A percentile compares a stretch with the other conserved stretches of the same genome.
phyloP scores from a whole-genome alignment of 2,113 vertebrate species.

The Maccullochella peelii region DNA sequence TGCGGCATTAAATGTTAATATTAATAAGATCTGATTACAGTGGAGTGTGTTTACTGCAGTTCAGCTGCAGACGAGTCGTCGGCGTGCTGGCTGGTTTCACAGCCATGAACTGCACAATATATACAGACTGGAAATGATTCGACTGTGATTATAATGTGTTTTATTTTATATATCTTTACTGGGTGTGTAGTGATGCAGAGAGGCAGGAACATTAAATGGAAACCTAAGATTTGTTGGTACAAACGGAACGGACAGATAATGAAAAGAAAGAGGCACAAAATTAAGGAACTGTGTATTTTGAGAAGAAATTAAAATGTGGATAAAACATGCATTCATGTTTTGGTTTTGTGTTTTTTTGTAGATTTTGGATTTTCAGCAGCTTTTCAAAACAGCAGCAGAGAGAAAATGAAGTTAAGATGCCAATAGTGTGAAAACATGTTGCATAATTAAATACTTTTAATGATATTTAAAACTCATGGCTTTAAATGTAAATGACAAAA shows the following conservation, averaged over 20 bases:
- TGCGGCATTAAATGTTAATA: constrained; percentile 3
- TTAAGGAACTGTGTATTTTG: background rate
- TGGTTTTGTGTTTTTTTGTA: background rate
- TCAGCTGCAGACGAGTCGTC: constrained; percentile 4
- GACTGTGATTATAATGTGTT: background rate
- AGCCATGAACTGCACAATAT: background rate
- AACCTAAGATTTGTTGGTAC: background rate
- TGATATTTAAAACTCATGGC: background rate
- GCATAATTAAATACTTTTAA: background rate
- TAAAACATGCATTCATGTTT: background rate
- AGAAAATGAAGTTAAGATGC: background rate
- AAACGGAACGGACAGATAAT: background rate
- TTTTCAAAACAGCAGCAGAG: background rate
- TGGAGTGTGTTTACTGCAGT: constrained; percentile 11
- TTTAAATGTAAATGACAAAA: background rate
- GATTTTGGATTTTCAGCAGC: background rate
- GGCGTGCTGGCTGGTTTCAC: background rate
- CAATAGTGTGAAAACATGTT: background rate
- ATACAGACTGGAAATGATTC: constrained; percentile 22
- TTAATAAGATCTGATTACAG: constrained; percentile 26
- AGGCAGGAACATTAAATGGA: background rate
- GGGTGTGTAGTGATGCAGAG: constrained; percentile 3
- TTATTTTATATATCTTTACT: background rate
- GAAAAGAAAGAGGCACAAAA: background rate
- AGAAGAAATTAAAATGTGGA: background rate